phyloP scores from a whole-genome alignment of 2,888 invertebrate genomes.

The Ormyrus pomaceus region DNA sequence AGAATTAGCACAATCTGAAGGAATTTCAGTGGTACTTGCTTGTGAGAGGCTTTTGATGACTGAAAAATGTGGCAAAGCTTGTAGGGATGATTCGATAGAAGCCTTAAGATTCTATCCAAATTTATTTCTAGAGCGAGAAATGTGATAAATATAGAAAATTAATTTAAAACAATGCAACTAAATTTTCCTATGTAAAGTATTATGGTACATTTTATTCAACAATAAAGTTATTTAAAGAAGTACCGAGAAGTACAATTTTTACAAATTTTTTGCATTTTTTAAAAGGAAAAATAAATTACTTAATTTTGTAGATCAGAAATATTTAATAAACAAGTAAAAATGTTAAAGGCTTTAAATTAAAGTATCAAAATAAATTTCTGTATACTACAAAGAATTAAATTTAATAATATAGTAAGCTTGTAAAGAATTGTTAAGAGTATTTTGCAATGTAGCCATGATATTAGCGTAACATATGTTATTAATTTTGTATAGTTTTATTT shows the following conservation, averaged over 20 bases:
- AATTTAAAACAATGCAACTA: slow-evolving; percentile 11
- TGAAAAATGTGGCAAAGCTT: slow-evolving; percentile 90
- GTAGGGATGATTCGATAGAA: slow-evolving; percentile 96
- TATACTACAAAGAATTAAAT: slow-evolving; percentile 16
- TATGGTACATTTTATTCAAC: slow-evolving; percentile 35
- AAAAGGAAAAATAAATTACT: slow-evolving; percentile 39
- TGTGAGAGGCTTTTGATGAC: slow-evolving; percentile 92
- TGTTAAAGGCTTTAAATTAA: slow-evolving; percentile 40
- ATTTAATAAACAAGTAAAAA: slow-evolving; percentile 16
- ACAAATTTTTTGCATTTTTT: slow-evolving; percentile 40
- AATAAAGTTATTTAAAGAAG: slow-evolving; percentile 29
- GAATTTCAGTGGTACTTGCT: slow-evolving; percentile 92
- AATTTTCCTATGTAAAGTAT: slow-evolving; percentile 38
- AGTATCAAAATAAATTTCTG: slow-evolving; percentile 37
- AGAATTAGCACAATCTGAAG: slow-evolving; percentile 88
- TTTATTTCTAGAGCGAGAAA: slow-evolving; percentile 81
- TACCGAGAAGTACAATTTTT: slow-evolving; percentile 38
- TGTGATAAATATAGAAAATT: slow-evolving; percentile 60
- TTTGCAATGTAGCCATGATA: no score
- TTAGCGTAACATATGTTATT: no score
- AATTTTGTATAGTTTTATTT: no score
- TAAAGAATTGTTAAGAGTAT: background rate
- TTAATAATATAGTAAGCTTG: slow-evolving; percentile 32
- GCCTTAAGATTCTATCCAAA: slow-evolving; percentile 97
- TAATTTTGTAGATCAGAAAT: slow-evolving; percentile 43